Evolutionary conservation across 2,113 vertebrate genomes (phyloP).

Genomic region (Pipra filicauda): DNA sequence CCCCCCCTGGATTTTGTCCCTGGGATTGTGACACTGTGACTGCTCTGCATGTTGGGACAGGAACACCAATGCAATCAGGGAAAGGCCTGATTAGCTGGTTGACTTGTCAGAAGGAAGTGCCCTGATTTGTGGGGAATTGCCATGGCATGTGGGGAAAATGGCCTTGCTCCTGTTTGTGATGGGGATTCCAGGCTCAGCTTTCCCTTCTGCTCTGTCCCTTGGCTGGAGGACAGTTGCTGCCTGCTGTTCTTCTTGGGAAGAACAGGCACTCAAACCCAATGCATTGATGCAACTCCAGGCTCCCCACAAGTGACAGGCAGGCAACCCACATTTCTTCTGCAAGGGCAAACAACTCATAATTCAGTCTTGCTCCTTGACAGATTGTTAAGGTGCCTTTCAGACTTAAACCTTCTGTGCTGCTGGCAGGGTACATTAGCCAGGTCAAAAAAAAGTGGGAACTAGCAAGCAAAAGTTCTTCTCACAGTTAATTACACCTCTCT

Average conservation of each 20-base stretch:
- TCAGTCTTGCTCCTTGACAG: neutral
- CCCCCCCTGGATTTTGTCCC: neutral
- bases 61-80: fast-evolving
- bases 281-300: neutral
- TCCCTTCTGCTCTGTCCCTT: neutral
- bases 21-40: neutral
- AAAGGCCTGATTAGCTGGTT: neutral
- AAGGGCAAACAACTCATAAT: neutral
- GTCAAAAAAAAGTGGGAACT: neutral
- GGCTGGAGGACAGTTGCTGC: neutral
- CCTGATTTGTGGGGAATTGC: neutral
- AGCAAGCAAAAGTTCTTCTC: neutral
- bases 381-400: neutral
- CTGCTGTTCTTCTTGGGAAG: neutral
- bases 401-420: neutral
- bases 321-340: neutral
- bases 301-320: neutral
- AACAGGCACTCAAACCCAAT: neutral
- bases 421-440: neutral
- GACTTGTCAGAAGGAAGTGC: neutral
- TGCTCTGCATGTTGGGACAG: neutral
- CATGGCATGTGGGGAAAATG: fast-evolving
- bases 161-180: neutral
- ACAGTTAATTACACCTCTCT: neutral
- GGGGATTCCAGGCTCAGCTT: neutral